Evolutionary conservation across 2,888 invertebrate species (phyloP), one percentile per base, ranked within the genome.

Genomic region (Cyaniris semiargus): DNA sequence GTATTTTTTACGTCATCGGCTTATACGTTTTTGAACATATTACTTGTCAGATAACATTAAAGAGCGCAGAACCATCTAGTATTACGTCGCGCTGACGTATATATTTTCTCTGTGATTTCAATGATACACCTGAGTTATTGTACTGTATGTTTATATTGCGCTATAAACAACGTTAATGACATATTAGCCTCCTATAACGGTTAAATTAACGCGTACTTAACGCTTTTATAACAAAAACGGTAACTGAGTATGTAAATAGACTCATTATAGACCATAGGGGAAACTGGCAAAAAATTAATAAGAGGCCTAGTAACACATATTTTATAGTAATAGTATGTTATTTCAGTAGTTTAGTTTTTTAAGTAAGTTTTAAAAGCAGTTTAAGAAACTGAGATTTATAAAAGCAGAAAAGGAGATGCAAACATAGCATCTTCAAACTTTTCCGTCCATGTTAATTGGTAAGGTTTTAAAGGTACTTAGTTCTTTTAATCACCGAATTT

Each of bases 151-250:
- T 53, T 53, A 18, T 53, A 53, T 53, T 53, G 48, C 48, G 44
- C 21, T 21, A 38, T 38, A 72, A n/a, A 23, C 21, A 13, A 44
- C 21, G 44, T 72, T 72, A 44, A 34, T 21, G 72, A 72, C 21
- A 38, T 38, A 72, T 44, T 71, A 72, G 5, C 21, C 38, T 72
- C n/a, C 6, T 72, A 21, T 44, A 72, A 72, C 72, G 72, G 71
- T 38, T 38, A 21, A 18, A 34, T 38, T 34, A 38, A 71, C 71
- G 13, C 66, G 13, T 27, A 15, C 66, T 27, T 66, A 66, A 31
- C 27, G 66, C 66, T 66, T 15, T 66, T 13, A 27, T 66, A 31
- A 66, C 27, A 66, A 66, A 60, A 53, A 53, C 48, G 48, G 48
- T 53, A 53, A 53, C 48, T 53, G 18, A 53, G 48, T 53, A 18